Conservation (phyloP, 2,888 invertebrate genomes). For the Drosophila fulvimacula region DNA sequence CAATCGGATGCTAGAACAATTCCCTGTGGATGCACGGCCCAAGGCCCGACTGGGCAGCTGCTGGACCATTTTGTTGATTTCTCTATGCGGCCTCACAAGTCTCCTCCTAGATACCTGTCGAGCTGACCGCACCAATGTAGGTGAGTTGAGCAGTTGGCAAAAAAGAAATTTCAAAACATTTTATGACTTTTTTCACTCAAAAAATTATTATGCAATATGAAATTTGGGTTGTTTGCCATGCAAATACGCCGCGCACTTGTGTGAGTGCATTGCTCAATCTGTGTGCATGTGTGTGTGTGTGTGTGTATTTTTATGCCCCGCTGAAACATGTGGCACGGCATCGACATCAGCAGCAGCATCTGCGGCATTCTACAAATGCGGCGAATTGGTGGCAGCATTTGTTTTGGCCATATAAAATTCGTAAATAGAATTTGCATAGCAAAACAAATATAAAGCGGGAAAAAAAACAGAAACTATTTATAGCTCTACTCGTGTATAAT, state of each 20-base stretch:
- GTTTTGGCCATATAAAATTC: constrained; percentile 28
- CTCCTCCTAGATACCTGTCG: constrained; percentile 35
- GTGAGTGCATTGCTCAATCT: constrained; percentile 7
- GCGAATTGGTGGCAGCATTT: constrained; percentile 52
- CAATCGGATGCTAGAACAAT: constrained; percentile 19
- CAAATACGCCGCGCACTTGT: constrained; percentile 30
- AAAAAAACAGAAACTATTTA: constrained; percentile 29
- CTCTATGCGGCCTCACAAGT: constrained; percentile 29
- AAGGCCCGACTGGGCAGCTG: neutral
- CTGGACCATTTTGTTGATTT: constrained; percentile 39
- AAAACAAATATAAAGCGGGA: constrained; percentile 61
- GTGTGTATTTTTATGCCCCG: constrained; percentile 47
- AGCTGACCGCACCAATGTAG: constrained; percentile 69
- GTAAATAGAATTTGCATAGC: constrained; percentile 71
- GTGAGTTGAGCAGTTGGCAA: constrained; percentile 48
- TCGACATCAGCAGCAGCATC: constrained; percentile 11
- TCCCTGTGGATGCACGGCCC: constrained; percentile 2
- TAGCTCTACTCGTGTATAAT: constrained; percentile 16
- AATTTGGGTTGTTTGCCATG: constrained; percentile 26
- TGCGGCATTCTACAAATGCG: constrained; percentile 10
- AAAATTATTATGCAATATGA: constrained; percentile 52
- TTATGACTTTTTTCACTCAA: constrained; percentile 14
- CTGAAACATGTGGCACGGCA: constrained; percentile 33
- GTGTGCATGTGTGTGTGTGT: constrained; percentile 18
- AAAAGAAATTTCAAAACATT: neutral